These are phyloP conservation scores for Asarcornis scutulata DNA, from an alignment of 2,113 vertebrate genomes.

Conservation along the genomic window DNA sequence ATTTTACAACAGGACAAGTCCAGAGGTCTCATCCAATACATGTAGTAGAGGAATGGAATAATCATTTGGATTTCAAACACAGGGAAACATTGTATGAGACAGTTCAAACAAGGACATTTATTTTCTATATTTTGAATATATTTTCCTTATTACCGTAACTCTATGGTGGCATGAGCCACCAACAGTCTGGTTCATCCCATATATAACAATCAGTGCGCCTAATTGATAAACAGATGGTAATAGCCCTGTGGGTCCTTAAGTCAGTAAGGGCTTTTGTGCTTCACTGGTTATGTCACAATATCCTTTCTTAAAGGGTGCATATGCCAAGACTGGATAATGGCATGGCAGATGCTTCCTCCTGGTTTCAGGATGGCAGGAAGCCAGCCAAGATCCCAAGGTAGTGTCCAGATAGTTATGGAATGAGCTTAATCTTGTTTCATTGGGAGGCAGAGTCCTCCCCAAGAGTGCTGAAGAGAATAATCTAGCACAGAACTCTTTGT, in stretches of 20 bases:
- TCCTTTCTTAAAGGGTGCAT: slow-evolving; percentile 36
- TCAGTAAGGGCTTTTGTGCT: slow-evolving; percentile 50
- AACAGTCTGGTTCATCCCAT: not conserved
- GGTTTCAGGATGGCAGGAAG: slow-evolving; percentile 10
- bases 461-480: not conserved
- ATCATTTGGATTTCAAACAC: not conserved
- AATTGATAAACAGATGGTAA: slow-evolving; percentile 58
- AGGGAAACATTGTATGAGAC: not conserved
- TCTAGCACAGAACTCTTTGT: not conserved
- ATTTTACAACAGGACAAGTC: not conserved
- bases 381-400: slow-evolving; percentile 8
- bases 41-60: not conserved
- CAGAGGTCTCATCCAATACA: not conserved
- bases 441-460: not conserved
- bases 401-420: slow-evolving; percentile 38
- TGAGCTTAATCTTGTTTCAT: slow-evolving; percentile 16
- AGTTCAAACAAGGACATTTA: not conserved
- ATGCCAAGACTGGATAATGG: not conserved
- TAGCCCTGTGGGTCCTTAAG: slow-evolving; percentile 10
- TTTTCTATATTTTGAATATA: not conserved
- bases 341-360: slow-evolving; percentile 29
- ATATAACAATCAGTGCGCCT: not conserved
- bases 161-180: not conserved
- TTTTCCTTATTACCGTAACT: not conserved
- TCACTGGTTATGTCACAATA: slow-evolving; percentile 50